phyloP scores from a whole-genome alignment of 2,888 invertebrate species.

The Acronicta psi region DNA sequence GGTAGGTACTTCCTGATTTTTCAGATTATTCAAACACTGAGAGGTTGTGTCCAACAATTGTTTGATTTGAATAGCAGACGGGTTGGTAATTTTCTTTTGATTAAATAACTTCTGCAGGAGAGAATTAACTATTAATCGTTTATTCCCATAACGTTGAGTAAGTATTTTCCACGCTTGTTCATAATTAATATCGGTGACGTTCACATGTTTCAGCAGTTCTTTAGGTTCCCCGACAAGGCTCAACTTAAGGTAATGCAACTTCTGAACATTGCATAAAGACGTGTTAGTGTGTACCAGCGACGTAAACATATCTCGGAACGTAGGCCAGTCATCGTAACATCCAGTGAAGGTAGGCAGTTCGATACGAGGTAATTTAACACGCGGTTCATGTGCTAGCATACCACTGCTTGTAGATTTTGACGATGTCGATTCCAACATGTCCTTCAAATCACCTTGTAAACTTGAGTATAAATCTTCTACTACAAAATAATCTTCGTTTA shows the following conservation, averaged over 20 bases:
- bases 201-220: slow-evolving; percentile 6
- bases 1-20: too few species aligned
- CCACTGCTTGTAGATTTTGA: too few species aligned
- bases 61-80: slow-evolving; percentile 3
- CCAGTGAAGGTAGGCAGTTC: too few species aligned
- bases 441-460: too few species aligned
- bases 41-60: slow-evolving; percentile 3
- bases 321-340: too few species aligned
- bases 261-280: slow-evolving; percentile 3
- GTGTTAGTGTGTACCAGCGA: too few species aligned
- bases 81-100: slow-evolving; percentile 4
- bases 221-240: slow-evolving; percentile 6
- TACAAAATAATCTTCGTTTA: too few species aligned
- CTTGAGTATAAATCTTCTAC: too few species aligned
- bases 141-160: slow-evolving; percentile 4
- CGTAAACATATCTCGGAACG: too few species aligned
- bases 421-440: too few species aligned
- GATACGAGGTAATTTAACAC: too few species aligned
- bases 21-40: neutral
- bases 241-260: slow-evolving; percentile 8
- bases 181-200: slow-evolving; percentile 8
- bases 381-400: too few species aligned
- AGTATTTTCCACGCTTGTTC: slow-evolving; percentile 8
- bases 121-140: slow-evolving; percentile 7
- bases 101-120: slow-evolving; percentile 1